Conservation (phyloP, 2,113 vertebrate species). For the Theropithecus gelada region DNA sequence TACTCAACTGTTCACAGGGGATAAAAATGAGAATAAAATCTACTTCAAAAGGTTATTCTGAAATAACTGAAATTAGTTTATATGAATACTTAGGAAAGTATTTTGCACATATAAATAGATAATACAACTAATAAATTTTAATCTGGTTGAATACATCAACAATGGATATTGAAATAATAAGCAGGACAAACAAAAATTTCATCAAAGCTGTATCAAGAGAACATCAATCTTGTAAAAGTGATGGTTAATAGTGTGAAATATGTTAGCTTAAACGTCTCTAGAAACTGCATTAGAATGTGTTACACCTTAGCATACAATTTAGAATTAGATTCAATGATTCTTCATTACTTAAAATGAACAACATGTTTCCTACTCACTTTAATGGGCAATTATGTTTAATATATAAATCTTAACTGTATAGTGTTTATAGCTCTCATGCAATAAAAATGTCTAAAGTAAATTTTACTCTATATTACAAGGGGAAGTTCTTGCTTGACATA, state of each 20-base stretch:
- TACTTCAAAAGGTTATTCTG: background rate
- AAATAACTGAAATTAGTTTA: background rate
- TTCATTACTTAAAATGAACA: conserved; percentile 64
- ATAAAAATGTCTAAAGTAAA: conserved; percentile 75
- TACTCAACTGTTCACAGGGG: background rate
- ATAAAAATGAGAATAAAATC: background rate
- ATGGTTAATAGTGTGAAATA: background rate
- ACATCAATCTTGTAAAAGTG: background rate
- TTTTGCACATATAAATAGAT: background rate
- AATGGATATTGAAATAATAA: background rate
- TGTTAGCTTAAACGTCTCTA: background rate
- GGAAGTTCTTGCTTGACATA: conserved; percentile 57
- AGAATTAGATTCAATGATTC: background rate
- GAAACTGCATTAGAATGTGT: background rate
- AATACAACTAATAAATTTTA: background rate
- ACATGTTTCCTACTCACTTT: conserved; percentile 51
- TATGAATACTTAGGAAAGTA: background rate
- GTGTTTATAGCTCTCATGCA: conserved; percentile 51
- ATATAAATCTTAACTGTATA: conserved; percentile 70
- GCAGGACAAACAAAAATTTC: background rate
- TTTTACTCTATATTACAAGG: conserved; percentile 66
- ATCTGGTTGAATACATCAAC: background rate
- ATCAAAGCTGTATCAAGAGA: background rate
- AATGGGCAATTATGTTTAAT: conserved; percentile 73
- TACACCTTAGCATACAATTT: background rate